Evolutionary conservation across 1,140 invertebrate species (phyloP).

Genomic region (Calliopsis andreniformis): DNA sequence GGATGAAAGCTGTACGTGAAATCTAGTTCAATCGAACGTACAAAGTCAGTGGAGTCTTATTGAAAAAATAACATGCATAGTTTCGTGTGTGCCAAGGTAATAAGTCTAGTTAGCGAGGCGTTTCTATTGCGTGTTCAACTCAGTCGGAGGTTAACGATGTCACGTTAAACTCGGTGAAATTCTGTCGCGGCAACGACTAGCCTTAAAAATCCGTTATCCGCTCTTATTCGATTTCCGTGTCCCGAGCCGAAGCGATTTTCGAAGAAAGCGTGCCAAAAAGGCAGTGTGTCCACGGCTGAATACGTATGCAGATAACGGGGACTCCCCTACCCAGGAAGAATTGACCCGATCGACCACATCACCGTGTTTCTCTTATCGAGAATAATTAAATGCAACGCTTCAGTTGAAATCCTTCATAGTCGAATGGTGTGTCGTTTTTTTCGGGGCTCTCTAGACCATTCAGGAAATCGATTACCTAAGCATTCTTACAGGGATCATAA

Average conservation of each 20-base stretch:
- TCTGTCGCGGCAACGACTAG: not conserved
- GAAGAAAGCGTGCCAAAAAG: slow-evolving; percentile 59
- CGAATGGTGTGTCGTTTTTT: too few species aligned
- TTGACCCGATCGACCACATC: not conserved
- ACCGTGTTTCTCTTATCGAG: not conserved
- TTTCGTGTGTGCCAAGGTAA: too few species aligned
- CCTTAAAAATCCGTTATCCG: slow-evolving; percentile 51
- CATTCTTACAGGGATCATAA: too few species aligned
- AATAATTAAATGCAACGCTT: slow-evolving; percentile 42
- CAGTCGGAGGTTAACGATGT: not conserved
- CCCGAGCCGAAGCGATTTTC: slow-evolving; percentile 49
- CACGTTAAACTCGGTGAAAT: slow-evolving; percentile 2
- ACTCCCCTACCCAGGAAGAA: slow-evolving; percentile 9
- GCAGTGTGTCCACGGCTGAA: slow-evolving; percentile 41
- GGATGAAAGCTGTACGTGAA: too few species aligned
- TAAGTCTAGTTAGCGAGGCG: not conserved
- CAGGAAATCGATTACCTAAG: too few species aligned
- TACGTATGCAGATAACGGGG: slow-evolving; percentile 59
- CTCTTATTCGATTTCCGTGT: slow-evolving; percentile 57
- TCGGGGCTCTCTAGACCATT: too few species aligned
- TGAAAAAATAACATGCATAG: too few species aligned
- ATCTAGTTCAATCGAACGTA: too few species aligned
- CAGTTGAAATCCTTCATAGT: not conserved
- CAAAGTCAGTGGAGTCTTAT: too few species aligned
- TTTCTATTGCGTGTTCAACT: not conserved